Percentiles rank a stretch among this genome's conserved stretches.
phyloP scores from a whole-genome alignment of 1,140 invertebrate genomes.

The Pogonomyrmex barbatus region DNA sequence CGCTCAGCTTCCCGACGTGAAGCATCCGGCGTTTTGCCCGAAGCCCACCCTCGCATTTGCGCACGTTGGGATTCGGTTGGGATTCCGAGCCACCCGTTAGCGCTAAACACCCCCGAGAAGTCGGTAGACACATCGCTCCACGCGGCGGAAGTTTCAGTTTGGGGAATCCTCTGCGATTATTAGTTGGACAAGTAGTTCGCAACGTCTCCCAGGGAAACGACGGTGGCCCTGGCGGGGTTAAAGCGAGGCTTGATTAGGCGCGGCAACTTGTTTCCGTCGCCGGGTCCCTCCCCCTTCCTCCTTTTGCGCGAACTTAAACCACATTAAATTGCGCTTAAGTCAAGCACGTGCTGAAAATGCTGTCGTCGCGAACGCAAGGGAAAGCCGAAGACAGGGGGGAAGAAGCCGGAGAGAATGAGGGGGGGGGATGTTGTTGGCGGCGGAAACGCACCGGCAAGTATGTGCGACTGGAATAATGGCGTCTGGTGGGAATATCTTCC shows the following conservation, averaged over 20 bases:
- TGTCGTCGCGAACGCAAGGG: slow-evolving; percentile 51
- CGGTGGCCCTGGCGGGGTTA: slow-evolving; percentile 72
- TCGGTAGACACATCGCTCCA: slow-evolving; percentile 55
- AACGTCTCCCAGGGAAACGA: slow-evolving; percentile 59
- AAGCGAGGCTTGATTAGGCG: slow-evolving; percentile 84
- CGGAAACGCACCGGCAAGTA: slow-evolving; percentile 65
- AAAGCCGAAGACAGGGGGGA: not conserved
- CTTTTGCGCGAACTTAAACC: slow-evolving; percentile 81
- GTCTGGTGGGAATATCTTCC: slow-evolving; percentile 46
- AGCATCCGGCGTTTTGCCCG: slow-evolving; percentile 10
- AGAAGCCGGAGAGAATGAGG: not conserved
- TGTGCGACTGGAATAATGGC: slow-evolving; percentile 55
- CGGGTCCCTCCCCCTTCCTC: slow-evolving; percentile 61
- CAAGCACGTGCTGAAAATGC: slow-evolving; percentile 79
- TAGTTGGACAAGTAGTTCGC: slow-evolving; percentile 84
- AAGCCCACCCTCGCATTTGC: not conserved
- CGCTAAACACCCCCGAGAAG: slow-evolving; percentile 28
- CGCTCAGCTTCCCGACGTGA: not conserved
- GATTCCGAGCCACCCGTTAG: slow-evolving; percentile 55
- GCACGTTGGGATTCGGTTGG: slow-evolving; percentile 11
- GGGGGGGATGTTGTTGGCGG: slow-evolving; percentile 18
- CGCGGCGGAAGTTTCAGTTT: slow-evolving; percentile 76
- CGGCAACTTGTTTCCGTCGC: slow-evolving; percentile 79
- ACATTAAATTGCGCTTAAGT: slow-evolving; percentile 84
- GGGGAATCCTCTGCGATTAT: slow-evolving; percentile 81